Evolutionary conservation across 23 tunicate genomes (phyloP), one percentile per base, ranked within the genome.

Genomic region (Ciona savignyi): DNA sequence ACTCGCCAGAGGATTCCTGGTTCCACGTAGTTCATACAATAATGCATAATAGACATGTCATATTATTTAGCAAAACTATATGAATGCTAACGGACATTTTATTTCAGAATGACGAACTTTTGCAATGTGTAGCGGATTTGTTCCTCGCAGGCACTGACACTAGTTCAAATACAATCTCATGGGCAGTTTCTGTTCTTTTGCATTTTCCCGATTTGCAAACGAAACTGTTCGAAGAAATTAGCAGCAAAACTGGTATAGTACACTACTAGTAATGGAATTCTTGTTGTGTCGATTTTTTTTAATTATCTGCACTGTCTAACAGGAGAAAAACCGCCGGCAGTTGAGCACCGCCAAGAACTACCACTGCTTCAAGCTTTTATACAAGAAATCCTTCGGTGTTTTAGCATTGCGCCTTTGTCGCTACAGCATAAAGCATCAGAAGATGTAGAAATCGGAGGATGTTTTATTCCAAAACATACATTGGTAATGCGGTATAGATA

Each of bases 101-200:
- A 42, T 42, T 42, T 42, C 56, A 74, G 79, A 34, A 63, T 4
- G 33, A 25, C 26, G 20, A 64, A 3, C 66, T 74, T n/a, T 3
- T 74, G 24, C 32, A 64, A 63, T 63, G 26, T 22, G 29, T 74
- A 27, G 3, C n/a, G 4, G 79, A 74, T 63, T 4, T 74, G 22
- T 63, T 74, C 74, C 67, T 25, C n/a, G 79, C 79, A 4, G 79
- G 79, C 15, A 63, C 79, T 3, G 79, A 28, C 26, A 74, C 79
- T 2, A 74, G 74, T 25, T n/a, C 73, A 23, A 63, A 23, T 23
- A 74, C 79, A 23, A 27, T 74, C 3, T 15, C 21, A 4, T 74
- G 72, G 79, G 30, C 23, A 3, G 26, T 74, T 15, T 4, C 25
- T 19, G 79, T 74, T 22, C 56, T 74, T 62, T 3, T 63, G 23